Evolutionary conservation across 2,797 vertebrate species (phyloP).

Genomic region (Carapus acus): DNA sequence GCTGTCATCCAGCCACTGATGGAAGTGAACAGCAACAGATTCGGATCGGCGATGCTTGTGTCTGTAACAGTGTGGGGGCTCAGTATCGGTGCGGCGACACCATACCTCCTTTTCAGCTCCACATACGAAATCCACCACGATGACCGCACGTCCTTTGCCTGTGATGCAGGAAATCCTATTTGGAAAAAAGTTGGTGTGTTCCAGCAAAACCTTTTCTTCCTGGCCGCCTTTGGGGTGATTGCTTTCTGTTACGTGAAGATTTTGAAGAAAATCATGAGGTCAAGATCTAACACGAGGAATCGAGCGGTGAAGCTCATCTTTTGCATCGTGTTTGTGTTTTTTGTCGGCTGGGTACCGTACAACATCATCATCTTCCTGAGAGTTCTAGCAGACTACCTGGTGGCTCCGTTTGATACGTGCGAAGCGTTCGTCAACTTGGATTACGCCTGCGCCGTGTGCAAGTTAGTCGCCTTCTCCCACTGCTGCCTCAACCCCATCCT

Average conservation of each 20-base stretch:
- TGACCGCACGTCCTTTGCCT: background rate
- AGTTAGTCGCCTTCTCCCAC: constrained; percentile 83
- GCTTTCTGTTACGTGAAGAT: constrained; percentile 82
- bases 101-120: constrained; percentile 68
- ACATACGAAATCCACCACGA: constrained; percentile 25
- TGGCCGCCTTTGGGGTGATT: constrained; percentile 75
- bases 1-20: constrained; percentile 80
- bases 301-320: constrained; percentile 84
- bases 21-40: constrained; percentile 53
- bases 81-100: constrained; percentile 73
- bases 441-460: constrained; percentile 71
- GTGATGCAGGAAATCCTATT: constrained; percentile 48
- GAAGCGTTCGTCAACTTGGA: constrained; percentile 40
- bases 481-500: constrained; percentile 91
- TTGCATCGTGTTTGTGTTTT: constrained; percentile 79
- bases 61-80: constrained; percentile 70
- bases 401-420: constrained; percentile 51
- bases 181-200: constrained; percentile 61
- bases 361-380: constrained; percentile 79
- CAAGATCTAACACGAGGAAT: constrained; percentile 73
- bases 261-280: constrained; percentile 68
- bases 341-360: constrained; percentile 88
- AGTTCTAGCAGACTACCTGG: constrained; percentile 47
- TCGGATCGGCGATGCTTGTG: constrained; percentile 41
- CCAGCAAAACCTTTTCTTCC: constrained; percentile 79